Conservation (phyloP, 2,888 invertebrate species). For the Andrena bicolor region DNA sequence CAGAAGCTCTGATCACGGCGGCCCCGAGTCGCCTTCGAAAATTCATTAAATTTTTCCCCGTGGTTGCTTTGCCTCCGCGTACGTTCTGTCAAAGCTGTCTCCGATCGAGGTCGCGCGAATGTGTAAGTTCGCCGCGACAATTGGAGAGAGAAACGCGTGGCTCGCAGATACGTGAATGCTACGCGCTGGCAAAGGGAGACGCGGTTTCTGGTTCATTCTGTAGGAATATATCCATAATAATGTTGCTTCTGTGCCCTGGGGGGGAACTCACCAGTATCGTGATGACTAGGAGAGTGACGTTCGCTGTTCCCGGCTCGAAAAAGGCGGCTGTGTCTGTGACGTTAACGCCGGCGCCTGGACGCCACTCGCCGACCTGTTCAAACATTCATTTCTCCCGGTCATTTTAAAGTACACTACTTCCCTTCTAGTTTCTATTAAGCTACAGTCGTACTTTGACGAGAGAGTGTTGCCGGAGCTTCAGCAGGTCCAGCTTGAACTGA, state of each 20-base stretch:
- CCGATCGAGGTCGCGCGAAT: neutral
- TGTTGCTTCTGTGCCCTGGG: neutral
- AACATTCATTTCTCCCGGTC: neutral
- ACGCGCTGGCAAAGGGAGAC: neutral
- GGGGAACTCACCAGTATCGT: conserved; percentile 89
- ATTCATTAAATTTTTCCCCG: conserved; percentile 26
- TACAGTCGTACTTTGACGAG: conserved; percentile 87
- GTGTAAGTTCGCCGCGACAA: neutral
- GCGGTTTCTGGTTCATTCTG: neutral
- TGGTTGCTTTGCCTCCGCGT: conserved; percentile 2
- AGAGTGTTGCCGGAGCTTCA: conserved; percentile 91
- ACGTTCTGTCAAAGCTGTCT: neutral
- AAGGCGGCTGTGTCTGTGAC: conserved; percentile 90
- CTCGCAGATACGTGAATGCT: neutral
- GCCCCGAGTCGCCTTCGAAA: neutral
- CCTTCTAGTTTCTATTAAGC: neutral
- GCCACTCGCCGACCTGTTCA: conserved; percentile 90
- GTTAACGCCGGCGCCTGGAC: conserved; percentile 89
- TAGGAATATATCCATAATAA: neutral
- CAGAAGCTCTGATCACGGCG: neutral
- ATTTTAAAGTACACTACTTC: neutral
- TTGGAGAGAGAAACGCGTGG: conserved; percentile 4
- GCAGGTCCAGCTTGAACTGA: conserved; percentile 91
- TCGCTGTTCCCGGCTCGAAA: conserved; percentile 90
- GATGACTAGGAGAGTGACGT: conserved; percentile 91